Conservation (phyloP, 2,113 vertebrate species). For the Prionailurus viverrinus region DNA sequence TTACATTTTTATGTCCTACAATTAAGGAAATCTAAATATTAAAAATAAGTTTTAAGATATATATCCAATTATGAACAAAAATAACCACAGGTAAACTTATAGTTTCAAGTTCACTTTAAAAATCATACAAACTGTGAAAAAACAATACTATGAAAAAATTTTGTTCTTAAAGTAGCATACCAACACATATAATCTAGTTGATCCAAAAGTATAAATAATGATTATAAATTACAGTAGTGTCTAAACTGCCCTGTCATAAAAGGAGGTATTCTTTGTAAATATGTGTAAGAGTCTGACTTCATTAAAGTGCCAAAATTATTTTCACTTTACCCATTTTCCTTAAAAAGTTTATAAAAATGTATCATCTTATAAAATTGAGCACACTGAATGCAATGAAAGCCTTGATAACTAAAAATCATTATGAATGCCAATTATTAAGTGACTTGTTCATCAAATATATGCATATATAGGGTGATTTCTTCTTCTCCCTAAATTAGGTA, state of each 20-base stretch:
- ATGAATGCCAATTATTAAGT: neutral
- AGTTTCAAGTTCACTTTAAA: constrained; percentile 30
- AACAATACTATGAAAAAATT: constrained; percentile 30
- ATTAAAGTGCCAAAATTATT: constrained; percentile 47
- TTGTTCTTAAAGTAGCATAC: constrained; percentile 20
- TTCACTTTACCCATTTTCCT: constrained; percentile 2
- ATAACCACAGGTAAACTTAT: neutral
- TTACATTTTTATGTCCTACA: constrained; percentile 42
- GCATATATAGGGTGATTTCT: neutral
- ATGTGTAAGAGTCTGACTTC: neutral
- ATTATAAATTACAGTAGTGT: constrained; percentile 70
- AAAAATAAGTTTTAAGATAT: constrained; percentile 19
- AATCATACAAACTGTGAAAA: constrained; percentile 58
- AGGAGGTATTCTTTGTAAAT: constrained; percentile 57
- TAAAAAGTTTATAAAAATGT: constrained; percentile 48
- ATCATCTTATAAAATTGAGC: neutral
- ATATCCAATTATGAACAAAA: constrained; percentile 64
- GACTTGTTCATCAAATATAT: neutral
- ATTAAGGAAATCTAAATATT: neutral
- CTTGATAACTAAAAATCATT: constrained; percentile 24
- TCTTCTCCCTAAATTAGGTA: constrained; percentile 5
- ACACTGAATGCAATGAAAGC: neutral
- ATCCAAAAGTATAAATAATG: constrained; percentile 18
- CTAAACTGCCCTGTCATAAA: neutral
- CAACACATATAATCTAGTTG: neutral